phyloP scores from a whole-genome alignment of 2,888 invertebrate genomes.

The Chloromyia formosa region DNA sequence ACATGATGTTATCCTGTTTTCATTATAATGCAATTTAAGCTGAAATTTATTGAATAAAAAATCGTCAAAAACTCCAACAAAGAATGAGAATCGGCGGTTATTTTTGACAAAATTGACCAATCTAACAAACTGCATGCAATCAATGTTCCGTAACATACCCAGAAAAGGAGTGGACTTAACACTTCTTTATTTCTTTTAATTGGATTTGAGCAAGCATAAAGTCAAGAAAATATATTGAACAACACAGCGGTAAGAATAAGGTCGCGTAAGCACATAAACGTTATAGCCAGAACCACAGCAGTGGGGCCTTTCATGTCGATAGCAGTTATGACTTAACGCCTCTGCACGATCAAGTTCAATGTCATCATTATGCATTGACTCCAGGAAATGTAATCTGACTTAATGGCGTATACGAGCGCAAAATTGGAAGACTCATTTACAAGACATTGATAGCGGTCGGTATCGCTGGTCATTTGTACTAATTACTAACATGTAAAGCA shows the following conservation, averaged over 20 bases:
- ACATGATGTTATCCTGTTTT: conserved; percentile 4
- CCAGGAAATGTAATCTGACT: conserved; percentile 23
- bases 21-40: background rate
- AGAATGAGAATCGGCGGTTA: background rate
- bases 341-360: conserved; percentile 41
- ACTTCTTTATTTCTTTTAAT: conserved; percentile 19
- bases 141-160: conserved; percentile 24
- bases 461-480: background rate
- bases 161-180: conserved; percentile 11
- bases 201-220: background rate
- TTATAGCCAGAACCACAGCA: background rate
- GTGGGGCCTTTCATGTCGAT: background rate
- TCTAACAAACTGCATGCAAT: conserved; percentile 12
- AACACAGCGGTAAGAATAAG: background rate
- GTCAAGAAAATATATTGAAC: conserved; percentile 5
- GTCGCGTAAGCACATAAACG: background rate
- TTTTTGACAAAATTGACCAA: conserved; percentile 24
- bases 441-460: background rate
- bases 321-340: conserved; percentile 35
- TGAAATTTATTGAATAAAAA: conserved; percentile 10
- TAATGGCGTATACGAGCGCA: conserved; percentile 9
- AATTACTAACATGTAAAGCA: conserved; percentile 10
- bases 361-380: conserved; percentile 27
- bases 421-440: conserved; percentile 19
- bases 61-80: background rate